These are phyloP conservation scores for Caranx ignobilis DNA, from an alignment of 2,113 vertebrate species.

Conservation along the genomic window DNA sequence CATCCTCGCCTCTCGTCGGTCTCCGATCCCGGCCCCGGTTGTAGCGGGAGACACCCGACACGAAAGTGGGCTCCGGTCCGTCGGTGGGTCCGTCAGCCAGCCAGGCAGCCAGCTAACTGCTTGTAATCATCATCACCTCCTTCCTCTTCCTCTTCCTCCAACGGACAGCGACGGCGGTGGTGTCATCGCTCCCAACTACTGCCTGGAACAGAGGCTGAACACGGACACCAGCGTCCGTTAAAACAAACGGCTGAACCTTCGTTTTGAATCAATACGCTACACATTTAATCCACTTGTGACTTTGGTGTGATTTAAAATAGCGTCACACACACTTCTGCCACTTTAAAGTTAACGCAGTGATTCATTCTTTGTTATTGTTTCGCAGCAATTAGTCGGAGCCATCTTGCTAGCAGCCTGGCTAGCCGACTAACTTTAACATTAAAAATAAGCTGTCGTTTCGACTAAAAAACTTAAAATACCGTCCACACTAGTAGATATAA, in stretches of 20 bases:
- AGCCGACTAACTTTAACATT: slow-evolving; percentile 16
- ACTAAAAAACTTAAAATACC: not conserved
- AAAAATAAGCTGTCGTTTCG: not conserved
- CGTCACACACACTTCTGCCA: not conserved
- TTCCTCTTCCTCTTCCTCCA: slow-evolving; percentile 74
- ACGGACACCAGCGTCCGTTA: not conserved
- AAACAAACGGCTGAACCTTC: not conserved
- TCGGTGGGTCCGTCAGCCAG: slow-evolving; percentile 66
- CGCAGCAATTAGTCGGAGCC: slow-evolving; percentile 56
- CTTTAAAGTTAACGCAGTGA: not conserved
- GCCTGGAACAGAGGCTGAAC: slow-evolving; percentile 5
- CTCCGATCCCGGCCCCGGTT: slow-evolving; percentile 53
- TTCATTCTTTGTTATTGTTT: slow-evolving; percentile 37
- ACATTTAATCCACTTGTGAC: fast-evolving
- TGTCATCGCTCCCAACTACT: slow-evolving; percentile 44
- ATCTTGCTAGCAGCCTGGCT: slow-evolving; percentile 53
- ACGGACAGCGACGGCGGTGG: slow-evolving; percentile 27
- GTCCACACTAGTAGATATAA: fast-evolving
- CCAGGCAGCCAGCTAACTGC: slow-evolving; percentile 65
- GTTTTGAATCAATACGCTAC: not conserved
- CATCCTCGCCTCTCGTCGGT: slow-evolving; percentile 81
- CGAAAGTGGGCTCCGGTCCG: slow-evolving; percentile 12
- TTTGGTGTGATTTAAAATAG: fast-evolving
- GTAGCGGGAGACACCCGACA: not conserved
- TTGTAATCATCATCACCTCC: slow-evolving; percentile 55